Evolutionary conservation across 2,888 invertebrate genomes (phyloP), one percentile per base, ranked within the genome.

Genomic region (Diachrysia chrysitis): DNA sequence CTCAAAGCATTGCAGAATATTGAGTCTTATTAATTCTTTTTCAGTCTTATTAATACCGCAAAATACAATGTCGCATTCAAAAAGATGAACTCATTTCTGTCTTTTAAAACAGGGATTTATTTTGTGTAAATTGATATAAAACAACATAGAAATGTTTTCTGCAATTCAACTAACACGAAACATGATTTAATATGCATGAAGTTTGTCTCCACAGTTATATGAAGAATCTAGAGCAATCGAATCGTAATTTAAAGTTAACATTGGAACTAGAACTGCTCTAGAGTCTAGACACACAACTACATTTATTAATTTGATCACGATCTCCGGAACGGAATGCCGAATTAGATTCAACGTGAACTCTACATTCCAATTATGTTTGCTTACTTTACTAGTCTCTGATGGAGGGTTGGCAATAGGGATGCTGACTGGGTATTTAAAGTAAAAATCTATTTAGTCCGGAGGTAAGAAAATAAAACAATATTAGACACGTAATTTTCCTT

Each of bases 301-400:
- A 58, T 57, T 62, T 68, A 69, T 69, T 63, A 73, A 73, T 69
- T 69, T 54, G 21, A 73, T 58, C 74, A 74, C 59, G 63, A 59
- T 73, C 69, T 57, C 57, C 46, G 57, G 63, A 63, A 57, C 71
- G 35, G 7, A 25, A 42, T 12, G 17, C 25, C n/a, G 57, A 60
- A 69, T 73, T 74, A 55, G 63, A 73, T 73, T 58, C 42, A 68
- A 72, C 63, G 48, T 56, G 69, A 74, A 54, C 63, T 74, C 48
- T 57, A 60, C 63, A 53, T 63, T 51, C 53, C 54, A 69, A 74
- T 73, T 74, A 74, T 21, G 25, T 57, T 69, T 63, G n/a, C 54
- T 37, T 25, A 32, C 23, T 72, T 48, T 57, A 19, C 60, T 63
- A 69, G 69, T 69, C 53, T 32, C 56, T 10, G 32, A 23, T 6